These are phyloP conservation scores for Erebia ligea DNA, from an alignment of 2,888 invertebrate species.

Conservation along the genomic window DNA sequence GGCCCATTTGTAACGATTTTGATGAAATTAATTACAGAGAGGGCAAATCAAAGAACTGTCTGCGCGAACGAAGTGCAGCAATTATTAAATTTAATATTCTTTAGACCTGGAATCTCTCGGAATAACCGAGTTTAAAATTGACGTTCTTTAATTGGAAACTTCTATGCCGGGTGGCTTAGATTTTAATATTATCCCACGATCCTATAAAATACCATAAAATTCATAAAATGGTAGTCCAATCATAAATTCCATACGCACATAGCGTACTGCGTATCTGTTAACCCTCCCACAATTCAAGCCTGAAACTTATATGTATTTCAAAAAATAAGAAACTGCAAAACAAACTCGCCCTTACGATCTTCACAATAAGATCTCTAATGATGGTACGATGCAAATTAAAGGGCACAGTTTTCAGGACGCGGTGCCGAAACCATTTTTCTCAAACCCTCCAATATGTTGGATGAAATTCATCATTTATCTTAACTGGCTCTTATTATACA, in stretches of 20 bases:
- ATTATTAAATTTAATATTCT: too few species aligned
- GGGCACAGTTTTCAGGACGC: constrained; percentile 62
- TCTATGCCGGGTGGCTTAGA: too few species aligned
- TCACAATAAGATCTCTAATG: constrained; percentile 41
- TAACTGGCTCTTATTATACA: constrained; percentile 67
- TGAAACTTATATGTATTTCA: constrained; percentile 38
- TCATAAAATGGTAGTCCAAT: constrained; percentile 46
- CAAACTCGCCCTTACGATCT: not conserved
- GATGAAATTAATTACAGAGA: too few species aligned
- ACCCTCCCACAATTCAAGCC: constrained; percentile 53
- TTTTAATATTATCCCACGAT: not conserved
- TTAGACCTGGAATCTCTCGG: too few species aligned
- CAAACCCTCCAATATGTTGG: constrained; percentile 75
- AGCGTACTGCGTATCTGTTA: constrained; percentile 62
- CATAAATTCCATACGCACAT: constrained; percentile 55
- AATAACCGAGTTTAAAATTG: too few species aligned
- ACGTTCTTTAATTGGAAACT: too few species aligned
- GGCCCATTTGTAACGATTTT: too few species aligned
- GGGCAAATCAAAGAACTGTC: too few species aligned
- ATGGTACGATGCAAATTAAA: constrained; percentile 59
- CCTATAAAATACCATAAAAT: constrained; percentile 43
- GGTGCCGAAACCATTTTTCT: constrained; percentile 69
- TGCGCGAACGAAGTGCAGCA: too few species aligned
- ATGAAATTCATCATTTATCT: constrained; percentile 67
- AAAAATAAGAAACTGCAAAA: constrained; percentile 18